These are phyloP conservation scores for Schmidtea mediterranea DNA, from an alignment of 1,140 invertebrate species.

Conservation along the genomic window DNA sequence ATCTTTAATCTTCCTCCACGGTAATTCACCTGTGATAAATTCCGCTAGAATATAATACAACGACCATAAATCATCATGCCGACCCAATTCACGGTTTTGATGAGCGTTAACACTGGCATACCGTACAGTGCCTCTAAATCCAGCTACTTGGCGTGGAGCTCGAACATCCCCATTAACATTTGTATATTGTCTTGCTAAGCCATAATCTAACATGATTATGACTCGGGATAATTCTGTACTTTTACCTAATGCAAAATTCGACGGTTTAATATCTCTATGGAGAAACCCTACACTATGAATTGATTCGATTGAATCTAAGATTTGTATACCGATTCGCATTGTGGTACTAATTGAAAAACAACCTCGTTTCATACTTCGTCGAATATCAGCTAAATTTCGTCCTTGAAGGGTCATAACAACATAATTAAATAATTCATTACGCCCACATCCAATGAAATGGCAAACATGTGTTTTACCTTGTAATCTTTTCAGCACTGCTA, in stretches of 20 bases:
- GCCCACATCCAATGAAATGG: constrained; percentile 84
- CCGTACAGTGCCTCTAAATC: constrained; percentile 85
- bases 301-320: constrained; percentile 76
- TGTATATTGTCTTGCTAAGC: constrained; percentile 82
- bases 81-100: constrained; percentile 91
- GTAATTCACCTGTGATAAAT: constrained; percentile 87
- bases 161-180: constrained; percentile 74
- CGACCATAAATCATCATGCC: constrained; percentile 95
- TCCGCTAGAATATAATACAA: constrained; percentile 98
- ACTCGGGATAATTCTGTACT: constrained; percentile 63
- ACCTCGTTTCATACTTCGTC: constrained; percentile 66
- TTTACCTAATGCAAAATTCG: constrained; percentile 94
- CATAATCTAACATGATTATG: constrained; percentile 98
- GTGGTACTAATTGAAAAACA: constrained; percentile 88
- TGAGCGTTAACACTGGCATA: constrained; percentile 99
- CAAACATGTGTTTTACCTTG: constrained; percentile 77
- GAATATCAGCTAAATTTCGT: constrained; percentile 66
- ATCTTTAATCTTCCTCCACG: constrained; percentile 96
- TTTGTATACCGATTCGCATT: constrained; percentile 71
- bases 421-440: constrained; percentile 96
- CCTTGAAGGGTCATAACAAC: constrained; percentile 91
- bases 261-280: constrained; percentile 92
- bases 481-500: constrained; percentile 65
- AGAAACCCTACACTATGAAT: constrained; percentile 97
- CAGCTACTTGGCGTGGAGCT: constrained; percentile 76